Evolutionary conservation across 2,113 vertebrate genomes (phyloP), one percentile per base, ranked within the genome.

Genomic region (Phylloscopus whistleri): DNA sequence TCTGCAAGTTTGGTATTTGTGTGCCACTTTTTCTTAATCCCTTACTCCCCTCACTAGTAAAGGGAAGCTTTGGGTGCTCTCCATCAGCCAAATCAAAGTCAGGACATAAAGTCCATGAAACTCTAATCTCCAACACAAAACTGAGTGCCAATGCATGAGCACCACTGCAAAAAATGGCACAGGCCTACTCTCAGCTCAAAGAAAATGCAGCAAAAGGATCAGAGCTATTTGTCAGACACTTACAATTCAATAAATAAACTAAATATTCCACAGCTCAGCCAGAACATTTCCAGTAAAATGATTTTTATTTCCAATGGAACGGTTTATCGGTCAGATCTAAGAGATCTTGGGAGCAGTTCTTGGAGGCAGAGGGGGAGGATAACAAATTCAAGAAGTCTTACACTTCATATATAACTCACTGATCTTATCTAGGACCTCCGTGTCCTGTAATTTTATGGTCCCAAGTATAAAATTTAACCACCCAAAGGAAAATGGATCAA

Each of bases 141-240:
- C 2, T 35, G 59, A 86, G 72, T 14, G 43, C 35, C 33, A 86
- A 20, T 23, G 46, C 48, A 53, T 1, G 59, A 85, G 51, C 55
- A 48, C 33, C 77, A 48, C 33, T 3, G 23, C 33, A 90, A 83
- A 77, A 91, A 77, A 66, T 5, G 22, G 69, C 76, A 55, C 39
- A 81, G 56, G 33, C 26, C 0, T 21, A 20, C 24, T 48, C 82
- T 59, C 86, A 63, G 60, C 52, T 55, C 80, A 81, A 79, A 95
- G 92, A 87, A 98, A 98, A 97, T 16, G 59, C 10, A 97, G 93
- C 31, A 37, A 53, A 92, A 94, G 95, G 96, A 92, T 87, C 78
- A 92, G 75, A 96, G 93, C 82, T 96, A 96, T 97, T 97, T 96
- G 91, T 96, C 97, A 97, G 97, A 91, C 87, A 90, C 94, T 96